phyloP scores from a whole-genome alignment of 2,113 vertebrate species.

The Hirundichthys speculiger region DNA sequence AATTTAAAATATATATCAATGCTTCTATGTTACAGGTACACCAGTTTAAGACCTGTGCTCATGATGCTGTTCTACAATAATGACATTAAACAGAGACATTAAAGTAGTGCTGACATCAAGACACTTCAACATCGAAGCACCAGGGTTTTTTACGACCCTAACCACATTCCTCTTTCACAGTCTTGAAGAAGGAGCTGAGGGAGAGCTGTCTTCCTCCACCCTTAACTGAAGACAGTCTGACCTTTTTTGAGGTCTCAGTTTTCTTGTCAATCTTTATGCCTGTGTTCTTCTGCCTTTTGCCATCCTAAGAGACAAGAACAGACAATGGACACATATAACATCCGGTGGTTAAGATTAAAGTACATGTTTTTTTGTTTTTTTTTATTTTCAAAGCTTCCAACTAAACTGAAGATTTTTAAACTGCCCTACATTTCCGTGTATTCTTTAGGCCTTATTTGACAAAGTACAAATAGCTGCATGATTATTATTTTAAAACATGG shows the following conservation, averaged over 20 bases:
- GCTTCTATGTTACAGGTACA: neutral
- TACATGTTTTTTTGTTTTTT: too few species aligned
- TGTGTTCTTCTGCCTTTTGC: constrained; percentile 62
- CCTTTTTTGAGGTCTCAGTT: constrained; percentile 23
- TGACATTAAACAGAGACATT: too few species aligned
- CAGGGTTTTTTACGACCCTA: neutral
- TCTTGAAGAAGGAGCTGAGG: constrained; percentile 76
- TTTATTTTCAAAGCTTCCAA: too few species aligned
- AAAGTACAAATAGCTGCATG: too few species aligned
- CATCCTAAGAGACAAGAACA: constrained; percentile 59
- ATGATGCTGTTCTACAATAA: too few species aligned
- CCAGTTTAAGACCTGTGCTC: neutral
- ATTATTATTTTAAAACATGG: too few species aligned
- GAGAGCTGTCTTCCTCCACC: constrained; percentile 74
- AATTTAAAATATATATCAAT: too few species aligned
- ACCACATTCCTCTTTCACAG: constrained; percentile 54
- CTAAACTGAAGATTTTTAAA: too few species aligned
- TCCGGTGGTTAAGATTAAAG: neutral
- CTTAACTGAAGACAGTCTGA: constrained; percentile 4
- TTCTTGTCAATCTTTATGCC: constrained; percentile 39
- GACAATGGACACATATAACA: neutral
- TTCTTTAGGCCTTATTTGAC: too few species aligned
- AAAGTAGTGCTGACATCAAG: neutral
- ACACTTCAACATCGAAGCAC: neutral
- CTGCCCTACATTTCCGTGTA: too few species aligned